Evolutionary conservation across 2,888 invertebrate species (phyloP).

Genomic region (Cephus runcator): DNA sequence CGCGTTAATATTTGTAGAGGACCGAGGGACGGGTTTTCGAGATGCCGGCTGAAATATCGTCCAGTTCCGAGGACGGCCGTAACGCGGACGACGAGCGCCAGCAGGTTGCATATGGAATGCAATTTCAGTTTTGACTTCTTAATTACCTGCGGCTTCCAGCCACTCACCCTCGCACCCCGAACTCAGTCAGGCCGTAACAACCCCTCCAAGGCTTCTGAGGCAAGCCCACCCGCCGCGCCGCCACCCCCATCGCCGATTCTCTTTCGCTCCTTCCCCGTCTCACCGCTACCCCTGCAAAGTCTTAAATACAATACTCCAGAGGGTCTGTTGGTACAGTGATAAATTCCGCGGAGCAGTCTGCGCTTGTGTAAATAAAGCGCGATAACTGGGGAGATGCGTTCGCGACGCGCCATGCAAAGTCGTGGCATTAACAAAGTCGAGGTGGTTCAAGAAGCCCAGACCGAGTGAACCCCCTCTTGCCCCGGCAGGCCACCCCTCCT

Average conservation of each 20-base stretch:
- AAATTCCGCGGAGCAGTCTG: slow-evolving; percentile 1
- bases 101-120: not conserved
- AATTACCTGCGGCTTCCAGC: slow-evolving; percentile 2
- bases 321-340: not conserved
- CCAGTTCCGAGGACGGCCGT: not conserved
- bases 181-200: not conserved
- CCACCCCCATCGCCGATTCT: not conserved
- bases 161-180: not conserved
- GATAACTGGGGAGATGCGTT: not conserved
- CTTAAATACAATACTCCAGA: slow-evolving; percentile 1
- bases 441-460: not conserved
- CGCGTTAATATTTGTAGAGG: slow-evolving; percentile 3
- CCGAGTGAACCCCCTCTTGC: not conserved
- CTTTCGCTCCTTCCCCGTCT: not conserved
- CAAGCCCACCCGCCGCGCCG: not conserved
- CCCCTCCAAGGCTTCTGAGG: not conserved
- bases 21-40: not conserved
- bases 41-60: not conserved
- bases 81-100: not conserved
- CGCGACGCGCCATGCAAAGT: slow-evolving; percentile 4
- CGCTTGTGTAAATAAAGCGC: slow-evolving; percentile 3
- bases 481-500: not conserved
- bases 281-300: not conserved
- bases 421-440: not conserved
- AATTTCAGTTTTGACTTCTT: slow-evolving; percentile 8